Evolutionary conservation across 2,888 invertebrate genomes (phyloP), one percentile per base, ranked within the genome.

Genomic region (Saturnia japonica): DNA sequence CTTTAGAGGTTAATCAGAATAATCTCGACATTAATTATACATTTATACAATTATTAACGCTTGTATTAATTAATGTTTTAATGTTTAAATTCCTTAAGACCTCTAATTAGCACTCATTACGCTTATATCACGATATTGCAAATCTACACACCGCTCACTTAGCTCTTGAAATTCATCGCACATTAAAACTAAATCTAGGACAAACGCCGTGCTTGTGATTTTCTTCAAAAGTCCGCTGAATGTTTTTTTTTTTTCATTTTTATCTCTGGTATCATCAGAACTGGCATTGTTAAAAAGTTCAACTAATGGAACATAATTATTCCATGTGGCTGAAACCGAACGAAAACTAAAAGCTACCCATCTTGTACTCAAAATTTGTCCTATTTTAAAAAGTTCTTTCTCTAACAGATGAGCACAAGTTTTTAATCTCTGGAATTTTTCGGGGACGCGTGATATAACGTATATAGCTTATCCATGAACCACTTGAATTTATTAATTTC

Each of bases 231-330:
- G n/a, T 51, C 51, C n/a, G 51, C 51, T n/a, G n/a, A 51, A 51
- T 51, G 47, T 47, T 19, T 7, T 51, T 51, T 7, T 51, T 51
- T 47, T 51, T n/a, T 51, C n/a, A 51, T 51, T 51, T 51, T 51
- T n/a, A 51, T 51, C 51, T 51, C 51, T 51, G n/a, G 51, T 51
- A n/a, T 51, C 51, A 51, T 51, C n/a, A n/a, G 51, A 51, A 51
- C n/a, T 51, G 51, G 51, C n/a, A 51, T 51, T 51, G n/a, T 51
- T 22, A n/a, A 51, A 51, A 51, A n/a, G 3, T 51, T 51, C n/a
- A n/a, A 51, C n/a, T 51, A 51, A 51, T 51, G 51, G n/a, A 51
- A 51, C 51, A n/a, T 51, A 51, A 51, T n/a, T 51, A n/a, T 51
- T 51, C 19, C 51, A 51, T 51, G 51, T 51, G n/a, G 51, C n/a